Conservation (phyloP, 2,113 vertebrate genomes). For the Triplophysa siluroides region DNA sequence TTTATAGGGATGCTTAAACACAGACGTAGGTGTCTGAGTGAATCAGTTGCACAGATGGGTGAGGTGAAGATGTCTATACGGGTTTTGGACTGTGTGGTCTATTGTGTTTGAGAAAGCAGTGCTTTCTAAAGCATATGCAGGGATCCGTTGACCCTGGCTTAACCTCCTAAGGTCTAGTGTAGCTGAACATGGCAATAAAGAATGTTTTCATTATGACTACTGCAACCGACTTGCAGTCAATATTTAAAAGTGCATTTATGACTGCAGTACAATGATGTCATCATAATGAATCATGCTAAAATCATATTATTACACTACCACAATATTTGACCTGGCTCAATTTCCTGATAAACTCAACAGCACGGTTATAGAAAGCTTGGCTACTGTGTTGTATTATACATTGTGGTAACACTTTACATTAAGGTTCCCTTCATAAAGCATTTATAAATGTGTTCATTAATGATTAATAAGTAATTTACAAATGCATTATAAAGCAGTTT, state of each 20-base stretch:
- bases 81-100: constrained; percentile 19
- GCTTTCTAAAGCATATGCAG: not conserved
- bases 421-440: no score
- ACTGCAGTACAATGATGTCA: no score
- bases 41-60: constrained; percentile 30
- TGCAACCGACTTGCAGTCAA: not conserved
- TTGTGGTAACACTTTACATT: no score
- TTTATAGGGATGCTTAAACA: not conserved
- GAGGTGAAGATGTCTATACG: constrained; percentile 12
- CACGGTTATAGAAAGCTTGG: no score
- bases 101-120: constrained; percentile 12
- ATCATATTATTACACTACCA: not conserved
- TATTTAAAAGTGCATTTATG: no score
- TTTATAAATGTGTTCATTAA: no score
- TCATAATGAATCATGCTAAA: not conserved
- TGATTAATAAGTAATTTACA: no score
- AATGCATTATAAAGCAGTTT: no score
- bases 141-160: constrained; percentile 14
- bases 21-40: constrained; percentile 55
- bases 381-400: no score
- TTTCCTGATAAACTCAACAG: not conserved
- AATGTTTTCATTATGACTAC: not conserved
- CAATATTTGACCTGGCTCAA: not conserved
- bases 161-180: not conserved
- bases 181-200: constrained; percentile 36